Conservation (phyloP, 2,113 vertebrate genomes). For the Apistogramma diplotaenia region DNA sequence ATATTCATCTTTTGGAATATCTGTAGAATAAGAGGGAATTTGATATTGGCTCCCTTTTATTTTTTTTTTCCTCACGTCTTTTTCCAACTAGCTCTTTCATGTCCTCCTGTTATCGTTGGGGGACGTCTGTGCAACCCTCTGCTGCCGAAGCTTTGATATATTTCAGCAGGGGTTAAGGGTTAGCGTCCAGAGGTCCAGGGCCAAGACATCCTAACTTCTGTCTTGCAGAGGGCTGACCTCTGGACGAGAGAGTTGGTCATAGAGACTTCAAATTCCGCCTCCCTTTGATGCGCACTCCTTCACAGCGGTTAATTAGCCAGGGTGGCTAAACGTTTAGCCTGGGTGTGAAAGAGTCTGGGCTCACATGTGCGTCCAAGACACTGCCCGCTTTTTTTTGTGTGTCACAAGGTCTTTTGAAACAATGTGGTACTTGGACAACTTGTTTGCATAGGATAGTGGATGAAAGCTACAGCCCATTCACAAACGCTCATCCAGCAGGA, state of each 20-base stretch:
- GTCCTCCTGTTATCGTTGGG: conserved; percentile 77
- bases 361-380: conserved; percentile 73
- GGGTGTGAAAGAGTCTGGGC: conserved; percentile 73
- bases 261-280: conserved; percentile 63
- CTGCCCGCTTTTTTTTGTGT: conserved; percentile 67
- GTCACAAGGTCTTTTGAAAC: conserved; percentile 74
- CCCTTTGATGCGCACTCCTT: conserved; percentile 79
- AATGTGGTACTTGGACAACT: conserved; percentile 74
- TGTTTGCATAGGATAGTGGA: conserved; percentile 69
- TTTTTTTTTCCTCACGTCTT: conserved; percentile 61
- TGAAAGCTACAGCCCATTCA: conserved; percentile 65
- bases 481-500: conserved; percentile 39
- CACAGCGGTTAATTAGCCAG: conserved; percentile 78
- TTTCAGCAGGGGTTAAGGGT: conserved; percentile 76
- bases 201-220: conserved; percentile 76
- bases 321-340: conserved; percentile 80
- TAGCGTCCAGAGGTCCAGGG: conserved; percentile 73
- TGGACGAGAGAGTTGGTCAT: conserved; percentile 72
- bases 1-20: conserved; percentile 84
- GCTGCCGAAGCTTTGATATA: conserved; percentile 76
- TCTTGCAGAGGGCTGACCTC: conserved; percentile 74
- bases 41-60: conserved; percentile 67
- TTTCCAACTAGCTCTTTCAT: conserved; percentile 76
- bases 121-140: conserved; percentile 72
- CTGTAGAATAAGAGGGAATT: conserved; percentile 75